Evolutionary conservation across 2,113 vertebrate species (phyloP).

Genomic region (Setophaga coronata): DNA sequence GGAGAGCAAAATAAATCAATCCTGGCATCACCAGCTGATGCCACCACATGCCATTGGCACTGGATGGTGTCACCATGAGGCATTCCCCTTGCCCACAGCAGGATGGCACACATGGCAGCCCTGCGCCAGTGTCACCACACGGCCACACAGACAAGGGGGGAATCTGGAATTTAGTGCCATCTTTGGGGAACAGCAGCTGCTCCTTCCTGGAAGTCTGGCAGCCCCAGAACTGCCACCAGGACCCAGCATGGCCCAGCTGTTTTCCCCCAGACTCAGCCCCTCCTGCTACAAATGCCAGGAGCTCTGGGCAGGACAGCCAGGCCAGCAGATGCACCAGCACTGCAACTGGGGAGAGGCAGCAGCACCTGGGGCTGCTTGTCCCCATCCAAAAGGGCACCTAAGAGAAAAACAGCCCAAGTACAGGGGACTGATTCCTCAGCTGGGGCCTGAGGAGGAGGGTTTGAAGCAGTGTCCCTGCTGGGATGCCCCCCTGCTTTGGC

Average conservation of each 20-base stretch:
- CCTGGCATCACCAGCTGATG: neutral
- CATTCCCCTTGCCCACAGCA: neutral
- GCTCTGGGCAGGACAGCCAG: neutral
- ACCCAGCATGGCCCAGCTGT: rapidly evolving
- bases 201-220: neutral
- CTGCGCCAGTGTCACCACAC: rapidly evolving
- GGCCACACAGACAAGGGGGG: rapidly evolving
- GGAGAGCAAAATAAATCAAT: neutral
- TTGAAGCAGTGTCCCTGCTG: neutral
- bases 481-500: neutral
- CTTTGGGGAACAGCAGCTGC: neutral
- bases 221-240: neutral
- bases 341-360: neutral
- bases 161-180: neutral
- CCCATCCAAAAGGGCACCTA: neutral
- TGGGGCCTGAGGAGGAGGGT: neutral
- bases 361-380: neutral
- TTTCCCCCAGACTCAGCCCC: neutral
- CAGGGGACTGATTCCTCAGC: neutral
- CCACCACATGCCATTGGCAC: neutral
- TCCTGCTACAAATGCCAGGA: neutral
- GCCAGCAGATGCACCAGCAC: rapidly evolving
- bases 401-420: neutral
- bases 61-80: neutral
- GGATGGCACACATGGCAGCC: rapidly evolving